Percentiles rank a stretch among this genome's conserved stretches.
Evolutionary conservation across 2,888 invertebrate genomes (phyloP).

Genomic region (Mycalesis mineus): DNA sequence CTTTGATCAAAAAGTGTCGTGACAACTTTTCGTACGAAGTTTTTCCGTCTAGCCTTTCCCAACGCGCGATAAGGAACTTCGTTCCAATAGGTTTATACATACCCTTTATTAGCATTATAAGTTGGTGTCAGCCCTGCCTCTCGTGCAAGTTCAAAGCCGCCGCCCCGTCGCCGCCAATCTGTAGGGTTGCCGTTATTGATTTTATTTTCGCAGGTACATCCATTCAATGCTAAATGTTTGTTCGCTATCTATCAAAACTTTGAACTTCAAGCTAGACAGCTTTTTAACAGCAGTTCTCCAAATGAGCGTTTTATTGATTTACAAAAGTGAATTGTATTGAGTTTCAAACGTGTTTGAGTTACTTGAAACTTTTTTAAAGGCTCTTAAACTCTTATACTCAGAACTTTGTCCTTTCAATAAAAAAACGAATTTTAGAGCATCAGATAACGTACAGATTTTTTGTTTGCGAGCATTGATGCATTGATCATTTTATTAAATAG

Average conservation of each 20-base stretch:
- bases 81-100: background rate
- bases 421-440: no score
- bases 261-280: background rate
- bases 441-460: no score
- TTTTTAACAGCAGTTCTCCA: background rate
- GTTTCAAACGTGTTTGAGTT: background rate
- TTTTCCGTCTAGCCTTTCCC: no score
- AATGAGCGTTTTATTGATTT: background rate
- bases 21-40: no score
- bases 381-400: no score
- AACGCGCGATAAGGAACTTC: no score
- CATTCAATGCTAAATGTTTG: constrained; percentile 1
- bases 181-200: constrained; percentile 37
- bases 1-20: no score
- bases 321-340: background rate
- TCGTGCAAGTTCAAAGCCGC: constrained; percentile 37
- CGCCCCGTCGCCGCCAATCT: constrained; percentile 37
- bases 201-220: constrained; percentile 15
- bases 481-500: no score
- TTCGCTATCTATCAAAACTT: background rate
- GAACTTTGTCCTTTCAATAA: no score
- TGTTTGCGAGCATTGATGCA: no score
- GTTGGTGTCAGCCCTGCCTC: constrained; percentile 31
- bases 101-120: constrained; percentile 4
- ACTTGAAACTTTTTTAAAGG: background rate